Evolutionary conservation across 2,113 vertebrate species (phyloP).

Genomic region (Grammomys dolichurus): DNA sequence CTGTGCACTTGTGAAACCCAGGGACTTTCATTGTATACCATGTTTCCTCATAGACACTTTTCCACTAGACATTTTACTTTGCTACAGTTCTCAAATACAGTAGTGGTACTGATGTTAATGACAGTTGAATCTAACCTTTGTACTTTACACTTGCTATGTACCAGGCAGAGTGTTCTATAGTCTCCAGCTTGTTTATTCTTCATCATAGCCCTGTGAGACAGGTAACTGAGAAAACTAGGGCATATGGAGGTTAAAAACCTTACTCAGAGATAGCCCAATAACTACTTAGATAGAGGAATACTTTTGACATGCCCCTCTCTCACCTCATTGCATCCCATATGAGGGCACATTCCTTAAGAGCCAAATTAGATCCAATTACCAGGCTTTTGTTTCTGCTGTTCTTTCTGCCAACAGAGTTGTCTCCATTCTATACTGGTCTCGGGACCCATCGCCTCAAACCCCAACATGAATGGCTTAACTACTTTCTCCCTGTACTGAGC

Average conservation of each 20-base stretch:
- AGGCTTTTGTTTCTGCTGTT: slow-evolving; percentile 42
- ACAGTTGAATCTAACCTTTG: slow-evolving; percentile 25
- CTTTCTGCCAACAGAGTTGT: neutral
- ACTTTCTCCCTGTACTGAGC: slow-evolving; percentile 39
- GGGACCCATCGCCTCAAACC: neutral
- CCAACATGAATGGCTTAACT: slow-evolving; percentile 32
- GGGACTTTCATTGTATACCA: slow-evolving; percentile 10
- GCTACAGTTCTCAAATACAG: slow-evolving; percentile 3
- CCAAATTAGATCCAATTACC: neutral
- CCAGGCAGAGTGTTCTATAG: slow-evolving; percentile 53
- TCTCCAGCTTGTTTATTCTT: slow-evolving; percentile 53
- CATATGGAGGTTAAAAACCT: slow-evolving; percentile 20
- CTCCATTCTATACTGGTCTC: slow-evolving; percentile 38
- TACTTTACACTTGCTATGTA: slow-evolving; percentile 20
- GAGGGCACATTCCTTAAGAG: slow-evolving; percentile 46
- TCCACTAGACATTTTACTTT: slow-evolving; percentile 31
- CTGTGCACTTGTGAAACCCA: slow-evolving; percentile 43
- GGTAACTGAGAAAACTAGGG: neutral
- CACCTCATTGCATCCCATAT: neutral
- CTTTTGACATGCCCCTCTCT: slow-evolving; percentile 36
- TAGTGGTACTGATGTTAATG: slow-evolving; percentile 5
- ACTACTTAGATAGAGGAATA: slow-evolving; percentile 27
- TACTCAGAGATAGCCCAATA: neutral
- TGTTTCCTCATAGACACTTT: neutral
- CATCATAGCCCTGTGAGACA: neutral